A percentile compares a stretch with the other conserved stretches of the same genome.
phyloP scores from a whole-genome alignment of 2,888 invertebrate genomes.

The Tenthredo scrophulariae region DNA sequence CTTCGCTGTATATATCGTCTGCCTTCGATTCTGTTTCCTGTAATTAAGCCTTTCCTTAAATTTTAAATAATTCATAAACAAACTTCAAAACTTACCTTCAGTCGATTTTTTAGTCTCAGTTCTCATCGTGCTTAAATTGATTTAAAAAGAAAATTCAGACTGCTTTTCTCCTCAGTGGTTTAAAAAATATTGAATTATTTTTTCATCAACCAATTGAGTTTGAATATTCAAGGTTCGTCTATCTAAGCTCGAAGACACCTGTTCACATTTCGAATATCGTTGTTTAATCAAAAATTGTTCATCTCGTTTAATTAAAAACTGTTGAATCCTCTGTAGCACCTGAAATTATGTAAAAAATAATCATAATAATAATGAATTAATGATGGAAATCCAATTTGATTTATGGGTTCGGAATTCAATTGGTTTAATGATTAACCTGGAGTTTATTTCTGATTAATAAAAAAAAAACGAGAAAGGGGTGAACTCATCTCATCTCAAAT shows the following conservation, averaged over 20 bases:
- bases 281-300: not conserved
- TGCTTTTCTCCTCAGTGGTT: not conserved
- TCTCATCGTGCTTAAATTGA: not conserved
- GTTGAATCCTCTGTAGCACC: not conserved
- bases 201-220: not conserved
- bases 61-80: not conserved
- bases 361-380: not conserved
- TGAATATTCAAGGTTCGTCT: not conserved
- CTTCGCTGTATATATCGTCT: not conserved
- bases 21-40: not conserved
- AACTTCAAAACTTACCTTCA: not conserved
- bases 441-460: not conserved
- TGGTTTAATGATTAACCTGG: not conserved
- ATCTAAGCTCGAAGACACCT: not conserved
- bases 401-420: not conserved
- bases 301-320: not conserved
- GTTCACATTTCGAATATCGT: not conserved
- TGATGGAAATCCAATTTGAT: not conserved
- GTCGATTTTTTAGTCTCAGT: not conserved
- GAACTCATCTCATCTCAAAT: not conserved
- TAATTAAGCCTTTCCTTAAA: not conserved
- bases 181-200: not conserved
- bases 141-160: not conserved
- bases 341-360: not conserved
- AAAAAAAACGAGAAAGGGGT: not conserved